Evolutionary conservation across 2,888 invertebrate species (phyloP), one percentile per base, ranked within the genome.

Genomic region (Willowsia nigromaculata): DNA sequence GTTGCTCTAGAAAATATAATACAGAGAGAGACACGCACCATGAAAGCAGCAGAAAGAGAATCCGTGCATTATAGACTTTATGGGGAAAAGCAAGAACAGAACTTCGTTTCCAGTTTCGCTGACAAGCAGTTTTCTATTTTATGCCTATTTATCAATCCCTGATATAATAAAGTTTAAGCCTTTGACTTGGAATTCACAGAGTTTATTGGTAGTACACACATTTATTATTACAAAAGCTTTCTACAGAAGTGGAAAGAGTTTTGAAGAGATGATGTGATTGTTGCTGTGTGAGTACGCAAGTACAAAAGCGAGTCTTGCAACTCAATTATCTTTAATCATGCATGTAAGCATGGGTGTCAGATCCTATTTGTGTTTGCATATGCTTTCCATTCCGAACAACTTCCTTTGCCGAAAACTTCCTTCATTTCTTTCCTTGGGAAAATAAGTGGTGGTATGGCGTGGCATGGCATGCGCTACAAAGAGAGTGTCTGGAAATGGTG

Each of bases 321-420:
- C 43, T 65, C 80, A 80, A 65, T 47, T 56, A 86, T 68, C 86
- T 80, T 86, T 68, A 86, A 86, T 86, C 86, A 86, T 86, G 68
- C 86, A 86, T 86, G 86, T 86, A 86, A 86, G 80, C 86, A 80
- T 53, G 86, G 86, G 80, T 86, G 78, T 80, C 78, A 80, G 50
- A 80, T 86, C 86, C 30, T 47, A 86, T 86, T 86, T 86, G 86
- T 71, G 37, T 80, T 80, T 68, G 86, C 86, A 86, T 86, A 86
- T 80, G 71, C 71, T 71, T 84, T 68, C 62, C 56, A 76, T 82
- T 65, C 27, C 65, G n/a, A 30, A n/a, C n/a, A n/a, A 76, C 83
- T 65, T 84, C 76, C 76, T 65, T 33, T n/a, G 37, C 33, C 33
- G n/a, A 33, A 33, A n/a, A 37, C 18, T 68, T 33, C n/a, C n/a